Percentiles rank a stretch among this genome's conserved stretches.
Evolutionary conservation across 2,113 vertebrate genomes (phyloP).

Genomic region (Erythrocercus mccallii): DNA sequence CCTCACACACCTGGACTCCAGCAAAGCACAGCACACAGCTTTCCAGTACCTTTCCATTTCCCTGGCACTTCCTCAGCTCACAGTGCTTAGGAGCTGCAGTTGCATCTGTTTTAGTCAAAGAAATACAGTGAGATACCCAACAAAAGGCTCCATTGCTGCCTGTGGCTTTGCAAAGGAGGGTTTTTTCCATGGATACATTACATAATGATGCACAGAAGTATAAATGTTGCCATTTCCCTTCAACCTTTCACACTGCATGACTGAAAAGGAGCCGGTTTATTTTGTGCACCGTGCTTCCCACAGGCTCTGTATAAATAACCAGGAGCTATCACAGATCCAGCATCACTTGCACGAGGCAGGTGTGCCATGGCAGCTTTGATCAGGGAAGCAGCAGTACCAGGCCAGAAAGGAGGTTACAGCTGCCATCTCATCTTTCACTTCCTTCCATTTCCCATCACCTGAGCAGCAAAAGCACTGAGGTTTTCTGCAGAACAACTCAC

Average conservation of each 20-base stretch:
- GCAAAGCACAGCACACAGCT: not conserved
- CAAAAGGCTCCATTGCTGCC: not conserved
- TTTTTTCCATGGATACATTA: not conserved
- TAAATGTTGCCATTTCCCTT: not conserved
- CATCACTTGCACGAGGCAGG: not conserved
- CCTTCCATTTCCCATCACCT: not conserved
- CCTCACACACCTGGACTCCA: not conserved
- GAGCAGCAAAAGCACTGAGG: not conserved
- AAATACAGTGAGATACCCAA: not conserved
- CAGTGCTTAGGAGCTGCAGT: not conserved
- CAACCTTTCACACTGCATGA: slow-evolving; percentile 8
- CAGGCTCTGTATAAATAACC: slow-evolving; percentile 33
- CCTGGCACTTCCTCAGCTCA: not conserved
- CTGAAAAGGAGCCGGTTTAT: not conserved
- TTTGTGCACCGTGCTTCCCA: slow-evolving; percentile 25
- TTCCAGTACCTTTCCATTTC: not conserved
- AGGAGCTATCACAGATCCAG: not conserved
- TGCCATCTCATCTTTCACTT: not conserved
- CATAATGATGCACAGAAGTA: not conserved
- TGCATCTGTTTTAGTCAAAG: not conserved
- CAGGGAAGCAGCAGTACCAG: not conserved
- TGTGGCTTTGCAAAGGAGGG: not conserved
- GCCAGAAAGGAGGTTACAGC: not conserved
- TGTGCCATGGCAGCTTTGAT: not conserved
- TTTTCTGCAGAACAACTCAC: not conserved